A percentile compares a stretch with the other conserved stretches of the same genome.
These are phyloP conservation scores for Drosophila nebulosa DNA, from an alignment of 1,140 invertebrate genomes.

Conservation along the genomic window DNA sequence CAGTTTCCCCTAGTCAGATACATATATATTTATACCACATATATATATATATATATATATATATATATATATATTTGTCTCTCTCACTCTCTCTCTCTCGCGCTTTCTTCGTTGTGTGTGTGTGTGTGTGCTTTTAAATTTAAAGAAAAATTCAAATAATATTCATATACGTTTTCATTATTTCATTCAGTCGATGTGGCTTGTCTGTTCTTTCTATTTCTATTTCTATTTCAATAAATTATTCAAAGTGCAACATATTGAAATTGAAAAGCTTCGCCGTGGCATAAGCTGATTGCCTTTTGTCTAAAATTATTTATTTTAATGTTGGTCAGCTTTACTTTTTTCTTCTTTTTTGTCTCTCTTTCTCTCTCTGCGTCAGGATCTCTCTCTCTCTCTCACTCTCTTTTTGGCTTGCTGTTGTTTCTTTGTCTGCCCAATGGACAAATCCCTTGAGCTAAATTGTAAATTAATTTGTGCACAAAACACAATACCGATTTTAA, in stretches of 20 bases:
- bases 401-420: not conserved
- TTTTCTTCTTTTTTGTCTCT: not conserved
- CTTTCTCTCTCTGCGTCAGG: not conserved
- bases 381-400: not conserved
- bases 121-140: slow-evolving; percentile 28
- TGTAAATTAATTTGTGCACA: slow-evolving; percentile 53
- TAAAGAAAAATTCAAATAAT: slow-evolving; percentile 41
- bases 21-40: not conserved
- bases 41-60: not conserved
- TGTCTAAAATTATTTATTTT: slow-evolving; percentile 41
- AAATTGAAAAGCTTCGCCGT: slow-evolving; percentile 33
- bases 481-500: slow-evolving; percentile 45
- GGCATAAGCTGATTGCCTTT: slow-evolving; percentile 44
- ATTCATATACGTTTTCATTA: slow-evolving; percentile 11
- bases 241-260: slow-evolving; percentile 26
- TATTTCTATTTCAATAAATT: slow-evolving; percentile 18
- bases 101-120: not conserved
- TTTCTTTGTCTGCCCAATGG: not conserved
- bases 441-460: slow-evolving; percentile 47
- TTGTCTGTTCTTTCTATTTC: not conserved
- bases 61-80: not conserved
- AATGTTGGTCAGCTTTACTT: slow-evolving; percentile 16
- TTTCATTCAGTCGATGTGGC: not conserved
- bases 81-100: not conserved
- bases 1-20: slow-evolving; percentile 9